Conservation (phyloP, 92 coral and sea anemone genomes). For the Scolanthus callimorphus region DNA sequence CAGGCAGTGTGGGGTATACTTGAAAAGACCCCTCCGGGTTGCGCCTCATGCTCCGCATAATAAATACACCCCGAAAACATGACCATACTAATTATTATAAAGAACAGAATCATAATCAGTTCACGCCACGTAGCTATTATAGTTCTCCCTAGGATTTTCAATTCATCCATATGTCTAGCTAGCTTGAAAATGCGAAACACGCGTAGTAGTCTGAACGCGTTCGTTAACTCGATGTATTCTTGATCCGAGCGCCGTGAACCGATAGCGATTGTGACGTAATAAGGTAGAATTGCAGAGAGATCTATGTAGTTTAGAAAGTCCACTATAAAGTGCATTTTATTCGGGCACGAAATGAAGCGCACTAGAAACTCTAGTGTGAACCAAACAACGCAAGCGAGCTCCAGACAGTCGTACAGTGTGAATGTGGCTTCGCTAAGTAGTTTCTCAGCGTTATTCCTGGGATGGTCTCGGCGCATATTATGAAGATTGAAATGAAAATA, state of each 20-base stretch:
- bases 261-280: constrained; percentile 31
- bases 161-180: constrained; percentile 79
- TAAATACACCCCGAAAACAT: constrained; percentile 71
- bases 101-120: constrained; percentile 73
- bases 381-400: constrained; percentile 71
- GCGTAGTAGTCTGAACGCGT: constrained; percentile 56
- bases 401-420: constrained; percentile 25
- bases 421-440: background rate
- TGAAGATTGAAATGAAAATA: constrained; percentile 64
- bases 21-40: constrained; percentile 53
- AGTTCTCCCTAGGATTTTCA: constrained; percentile 74
- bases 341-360: constrained; percentile 73
- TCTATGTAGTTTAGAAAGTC: constrained; percentile 70
- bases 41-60: constrained; percentile 70
- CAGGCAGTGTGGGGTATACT: constrained; percentile 89
- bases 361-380: constrained; percentile 66
- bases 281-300: constrained; percentile 74
- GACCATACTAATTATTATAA: constrained; percentile 63
- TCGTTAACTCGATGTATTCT: background rate
- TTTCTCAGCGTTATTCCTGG: constrained; percentile 7
- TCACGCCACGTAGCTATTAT: constrained; percentile 81
- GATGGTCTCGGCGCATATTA: constrained; percentile 72
- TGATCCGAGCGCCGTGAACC: constrained; percentile 15
- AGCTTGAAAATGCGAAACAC: constrained; percentile 76
- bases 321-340: constrained; percentile 42